These are phyloP conservation scores for Gonocerus acuteangulatus DNA, from an alignment of 2,888 invertebrate species.

Conservation along the genomic window DNA sequence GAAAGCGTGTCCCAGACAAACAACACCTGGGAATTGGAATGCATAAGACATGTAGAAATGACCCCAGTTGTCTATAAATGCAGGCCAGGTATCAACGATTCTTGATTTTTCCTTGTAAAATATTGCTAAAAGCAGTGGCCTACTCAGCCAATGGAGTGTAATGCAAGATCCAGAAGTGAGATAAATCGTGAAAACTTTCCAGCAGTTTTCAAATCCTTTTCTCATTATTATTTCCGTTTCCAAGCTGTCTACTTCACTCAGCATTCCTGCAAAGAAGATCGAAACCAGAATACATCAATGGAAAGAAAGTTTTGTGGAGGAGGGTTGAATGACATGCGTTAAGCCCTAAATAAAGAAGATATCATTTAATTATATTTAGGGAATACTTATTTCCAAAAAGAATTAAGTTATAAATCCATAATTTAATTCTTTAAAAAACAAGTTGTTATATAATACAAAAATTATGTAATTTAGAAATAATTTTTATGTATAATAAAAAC, in stretches of 20 bases:
- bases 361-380: background rate
- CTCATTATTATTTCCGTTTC: constrained; percentile 8
- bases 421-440: no score
- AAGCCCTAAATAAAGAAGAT: background rate
- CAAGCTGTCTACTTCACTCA: constrained; percentile 11
- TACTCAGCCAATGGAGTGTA: constrained; percentile 2
- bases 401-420: no score
- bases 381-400: background rate
- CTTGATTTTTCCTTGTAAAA: constrained; percentile 21
- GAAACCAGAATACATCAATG: background rate
- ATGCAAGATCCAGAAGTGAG: constrained; percentile 3
- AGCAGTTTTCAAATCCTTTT: background rate
- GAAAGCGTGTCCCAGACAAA: constrained; percentile 27
- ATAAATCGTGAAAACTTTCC: constrained; percentile 3
- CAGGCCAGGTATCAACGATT: constrained; percentile 29
- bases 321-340: background rate
- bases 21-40: constrained; percentile 22
- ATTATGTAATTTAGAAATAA: no score
- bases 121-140: constrained; percentile 1
- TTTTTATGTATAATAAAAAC: no score
- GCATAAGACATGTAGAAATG: constrained; percentile 24
- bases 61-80: constrained; percentile 26
- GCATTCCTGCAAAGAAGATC: constrained; percentile 1
- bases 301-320: no score
- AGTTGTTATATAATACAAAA: no score